A percentile compares a stretch with the other conserved stretches of the same genome.
Conservation (phyloP, 2,888 invertebrate genomes). For the Sinotaia quadrata region DNA sequence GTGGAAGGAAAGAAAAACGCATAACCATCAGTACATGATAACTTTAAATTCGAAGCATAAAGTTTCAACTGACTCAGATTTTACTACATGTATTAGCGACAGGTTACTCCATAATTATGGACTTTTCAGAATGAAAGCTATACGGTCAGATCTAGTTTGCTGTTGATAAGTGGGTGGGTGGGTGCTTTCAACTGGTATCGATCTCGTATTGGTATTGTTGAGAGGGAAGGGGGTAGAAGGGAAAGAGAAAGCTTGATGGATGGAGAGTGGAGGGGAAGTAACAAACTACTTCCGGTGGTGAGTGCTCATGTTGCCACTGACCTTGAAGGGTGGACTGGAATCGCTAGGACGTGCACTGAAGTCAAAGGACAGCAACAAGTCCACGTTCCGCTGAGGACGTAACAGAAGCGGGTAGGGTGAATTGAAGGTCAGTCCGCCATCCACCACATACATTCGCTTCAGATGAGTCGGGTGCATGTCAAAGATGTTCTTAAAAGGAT, state of each 20-base stretch:
- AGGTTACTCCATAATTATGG: no score
- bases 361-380: slow-evolving; percentile 73
- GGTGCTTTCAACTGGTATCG: no score
- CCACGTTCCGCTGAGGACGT: slow-evolving; percentile 72
- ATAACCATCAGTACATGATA: background rate
- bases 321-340: slow-evolving; percentile 71
- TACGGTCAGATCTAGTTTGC: no score
- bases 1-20: slow-evolving; percentile 17
- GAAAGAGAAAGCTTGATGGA: no score
- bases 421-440: slow-evolving; percentile 74
- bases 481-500: slow-evolving; percentile 68
- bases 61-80: no score
- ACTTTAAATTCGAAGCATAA: background rate
- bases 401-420: slow-evolving; percentile 73
- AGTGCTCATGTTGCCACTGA: slow-evolving; percentile 38
- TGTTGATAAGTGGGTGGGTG: no score
- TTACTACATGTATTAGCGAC: no score
- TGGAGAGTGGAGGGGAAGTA: no score
- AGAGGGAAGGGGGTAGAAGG: no score
- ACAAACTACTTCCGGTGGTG: no score
- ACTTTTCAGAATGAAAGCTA: no score
- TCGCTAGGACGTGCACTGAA: slow-evolving; percentile 72
- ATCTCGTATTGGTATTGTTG: no score
- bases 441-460: slow-evolving; percentile 73
- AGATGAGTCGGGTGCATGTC: slow-evolving; percentile 71